Base-by-base conservation (phyloP, 2,888 invertebrate genomes). In the Metallyticus violacea region DNA sequence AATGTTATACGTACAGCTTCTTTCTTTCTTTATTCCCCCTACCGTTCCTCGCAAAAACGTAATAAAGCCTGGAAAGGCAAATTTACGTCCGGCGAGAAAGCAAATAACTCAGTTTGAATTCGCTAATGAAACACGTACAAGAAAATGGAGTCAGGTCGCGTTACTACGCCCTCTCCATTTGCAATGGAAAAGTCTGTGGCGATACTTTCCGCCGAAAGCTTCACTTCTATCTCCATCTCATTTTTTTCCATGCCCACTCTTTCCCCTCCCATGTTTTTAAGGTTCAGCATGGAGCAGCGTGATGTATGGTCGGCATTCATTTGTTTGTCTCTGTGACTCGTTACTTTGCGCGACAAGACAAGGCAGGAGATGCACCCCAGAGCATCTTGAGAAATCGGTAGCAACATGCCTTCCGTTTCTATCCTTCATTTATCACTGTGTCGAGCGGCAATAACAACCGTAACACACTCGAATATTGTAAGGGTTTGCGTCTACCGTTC, bases 291-390 rank as follows among this genome's bases (percentile, higher is more conserved):
- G n/a, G 29, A 30, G 30, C 29, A 30, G 30, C n/a, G 81, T 81
- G 81, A 81, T 81, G 81, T 81, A 81, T 81, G 81, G 26, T 81
- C 30, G 30, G 26, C 81, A 81, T 81, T 81, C 30, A 81, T 30
- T 30, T 26, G 30, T 81, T n/a, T 30, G 81, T 81, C 81, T 81
- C 26, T 7, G 7, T n/a, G 26, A 26, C 30, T 81, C 30, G 30
- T 81, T 81, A 81, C 25, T 4, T 62, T 9, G 40, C 40, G 40
- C 40, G 40, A 62, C 40, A 62, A 40, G 40, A 7, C 40, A 40
- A 40, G 40, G 40, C 40, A 40, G 40, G 15, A 62, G 40, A 62
- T 62, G 40, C 40, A 62, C 40, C 81, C 26, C 26, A 26, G 29
- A 40, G n/a, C 81, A 40, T 81, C 81, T 78, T 78, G 78, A 78